phyloP scores from a whole-genome alignment of 1,140 invertebrate species.

The Leptinotarsa defecta region DNA sequence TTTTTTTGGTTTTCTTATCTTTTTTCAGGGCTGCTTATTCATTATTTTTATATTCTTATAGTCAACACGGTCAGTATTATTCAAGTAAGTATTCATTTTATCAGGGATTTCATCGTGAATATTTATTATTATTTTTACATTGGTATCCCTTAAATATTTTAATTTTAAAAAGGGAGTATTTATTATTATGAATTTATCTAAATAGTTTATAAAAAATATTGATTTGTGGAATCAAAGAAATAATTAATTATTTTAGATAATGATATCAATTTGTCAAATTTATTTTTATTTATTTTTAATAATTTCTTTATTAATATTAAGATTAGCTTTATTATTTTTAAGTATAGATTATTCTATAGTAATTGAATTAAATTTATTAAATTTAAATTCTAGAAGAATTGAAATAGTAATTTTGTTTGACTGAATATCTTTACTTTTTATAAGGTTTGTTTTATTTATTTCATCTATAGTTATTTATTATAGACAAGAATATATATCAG shows the following conservation, averaged over 20 bases:
- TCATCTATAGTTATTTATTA: constrained; percentile 66
- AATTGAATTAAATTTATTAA: constrained; percentile 61
- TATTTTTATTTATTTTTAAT: constrained; percentile 61
- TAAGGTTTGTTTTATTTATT: constrained; percentile 65
- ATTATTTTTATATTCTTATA: constrained; percentile 62
- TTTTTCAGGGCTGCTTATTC: constrained; percentile 59
- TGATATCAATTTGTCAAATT: constrained; percentile 61
- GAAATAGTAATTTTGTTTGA: constrained; percentile 63
- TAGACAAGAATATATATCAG: constrained; percentile 63
- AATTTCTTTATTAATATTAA: constrained; percentile 54
- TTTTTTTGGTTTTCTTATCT: constrained; percentile 59
- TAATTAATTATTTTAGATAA: constrained; percentile 58
- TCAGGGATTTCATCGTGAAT: constrained; percentile 58
- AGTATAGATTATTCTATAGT: constrained; percentile 57
- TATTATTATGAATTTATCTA: constrained; percentile 61
- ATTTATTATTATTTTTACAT: constrained; percentile 65
- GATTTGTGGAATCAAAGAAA: constrained; percentile 65
- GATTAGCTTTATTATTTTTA: constrained; percentile 57
- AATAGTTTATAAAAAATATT: constrained; percentile 67
- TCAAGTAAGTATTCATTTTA: constrained; percentile 55
- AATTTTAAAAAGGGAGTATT: constrained; percentile 61
- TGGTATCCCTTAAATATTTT: constrained; percentile 65
- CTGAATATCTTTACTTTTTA: constrained; percentile 65
- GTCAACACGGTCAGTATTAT: constrained; percentile 62
- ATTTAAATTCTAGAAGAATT: constrained; percentile 57